Conservation (phyloP, 2,113 vertebrate genomes). For the Gracilinanus agilis region DNA sequence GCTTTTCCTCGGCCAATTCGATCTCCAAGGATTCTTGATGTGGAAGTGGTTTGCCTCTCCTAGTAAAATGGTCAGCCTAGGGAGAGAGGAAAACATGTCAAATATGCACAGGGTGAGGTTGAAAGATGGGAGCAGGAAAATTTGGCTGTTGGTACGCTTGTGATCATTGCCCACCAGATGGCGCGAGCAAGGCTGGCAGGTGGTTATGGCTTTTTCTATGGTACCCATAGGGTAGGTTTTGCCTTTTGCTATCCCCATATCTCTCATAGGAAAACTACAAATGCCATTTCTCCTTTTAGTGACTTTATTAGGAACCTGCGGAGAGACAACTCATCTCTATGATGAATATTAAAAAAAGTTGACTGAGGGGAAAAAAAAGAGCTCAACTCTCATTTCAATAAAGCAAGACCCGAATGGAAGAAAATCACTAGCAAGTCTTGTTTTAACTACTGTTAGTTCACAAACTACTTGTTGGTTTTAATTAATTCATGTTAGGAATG, state of each 20-base stretch:
- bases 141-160: no score
- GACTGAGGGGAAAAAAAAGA: conserved; percentile 16
- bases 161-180: not conserved
- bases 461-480: not conserved
- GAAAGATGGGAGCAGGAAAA: not conserved
- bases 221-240: no score
- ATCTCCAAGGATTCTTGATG: conserved; percentile 91
- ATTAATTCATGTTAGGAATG: conserved; percentile 12
- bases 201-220: accelerated
- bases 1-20: conserved; percentile 90
- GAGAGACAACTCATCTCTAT: not conserved
- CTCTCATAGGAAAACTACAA: conserved; percentile 18
- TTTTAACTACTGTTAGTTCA: not conserved
- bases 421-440: conserved; percentile 13
- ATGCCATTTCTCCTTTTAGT: not conserved
- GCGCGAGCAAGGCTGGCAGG: accelerated
- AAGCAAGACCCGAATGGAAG: conserved; percentile 32
- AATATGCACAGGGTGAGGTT: not conserved
- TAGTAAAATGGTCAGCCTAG: conserved; percentile 94
- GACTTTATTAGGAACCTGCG: not conserved
- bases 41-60: conserved; percentile 88
- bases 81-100: not conserved
- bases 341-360: conserved; percentile 12
- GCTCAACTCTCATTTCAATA: conserved; percentile 17
- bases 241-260: not conserved